Evolutionary conservation across 2,888 invertebrate species (phyloP), one percentile per base, ranked within the genome.

Genomic region (Arenicola marina): DNA sequence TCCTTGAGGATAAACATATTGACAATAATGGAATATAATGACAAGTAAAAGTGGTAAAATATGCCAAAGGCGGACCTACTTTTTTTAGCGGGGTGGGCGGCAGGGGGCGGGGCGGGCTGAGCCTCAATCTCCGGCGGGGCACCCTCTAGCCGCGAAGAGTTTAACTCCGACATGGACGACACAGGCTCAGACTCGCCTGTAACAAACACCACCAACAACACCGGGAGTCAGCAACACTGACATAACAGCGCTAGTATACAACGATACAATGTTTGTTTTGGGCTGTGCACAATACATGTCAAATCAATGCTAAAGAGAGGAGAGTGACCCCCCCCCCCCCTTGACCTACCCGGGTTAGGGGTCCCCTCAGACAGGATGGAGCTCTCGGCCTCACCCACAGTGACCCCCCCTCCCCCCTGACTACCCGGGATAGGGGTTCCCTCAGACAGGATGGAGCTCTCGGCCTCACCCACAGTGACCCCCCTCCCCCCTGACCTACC

Each of bases 381-480:
- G n/a, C 11, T 15, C 43, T 15, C 43, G n/a, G n/a, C 43, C 11
- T 38, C 11, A 38, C 11, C 11, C n/a, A 18, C 31, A n/a, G n/a
- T 15, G n/a, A 38, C 43, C 11, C 43, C 11, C 11, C 43, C 11
- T 38, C 11, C 11, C 11, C 11, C n/a, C n/a, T 26, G 21, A 43
- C 18, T 34, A 65, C 65, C 65, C 26, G 65, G 54, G 7, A 65
- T 62, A 34, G 64, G 65, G 1, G 65, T 55, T 1, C 65, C 65
- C 44, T 65, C 65, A n/a, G n/a, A n/a, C n/a, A n/a, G 11, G 43
- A 38, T 38, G n/a, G 43, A 38, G n/a, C 11, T 15, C 43, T 15
- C 43, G n/a, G n/a, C 43, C 11, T 38, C 11, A 38, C 11, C 11
- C n/a, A 18, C 31, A n/a, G n/a, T 15, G n/a, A 38, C 43, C 11